These are phyloP conservation scores for Agrilus mali DNA, from an alignment of 2,888 invertebrate species.

Conservation along the genomic window DNA sequence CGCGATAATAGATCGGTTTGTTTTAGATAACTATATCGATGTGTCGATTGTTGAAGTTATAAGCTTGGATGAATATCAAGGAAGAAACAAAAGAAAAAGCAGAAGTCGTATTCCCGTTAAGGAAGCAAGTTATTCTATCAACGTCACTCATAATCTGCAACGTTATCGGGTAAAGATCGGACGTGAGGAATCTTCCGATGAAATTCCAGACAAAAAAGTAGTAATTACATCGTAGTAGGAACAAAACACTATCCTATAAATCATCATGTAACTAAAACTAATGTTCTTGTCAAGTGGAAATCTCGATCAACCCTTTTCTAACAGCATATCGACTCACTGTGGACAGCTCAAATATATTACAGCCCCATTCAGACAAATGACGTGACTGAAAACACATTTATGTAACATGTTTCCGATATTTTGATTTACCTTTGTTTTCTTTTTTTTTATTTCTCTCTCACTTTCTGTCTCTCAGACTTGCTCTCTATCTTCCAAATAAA, in stretches of 20 bases:
- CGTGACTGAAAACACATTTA: conserved; percentile 20
- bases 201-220: too few relatives aligned
- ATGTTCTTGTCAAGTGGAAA: conserved; percentile 22
- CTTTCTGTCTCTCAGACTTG: neutral
- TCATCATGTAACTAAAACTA: conserved; percentile 15
- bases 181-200: neutral
- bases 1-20: too few relatives aligned
- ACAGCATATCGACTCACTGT: conserved; percentile 15
- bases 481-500: too few relatives aligned
- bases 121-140: too few relatives aligned
- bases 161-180: neutral
- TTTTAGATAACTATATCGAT: too few relatives aligned
- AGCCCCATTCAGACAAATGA: conserved; percentile 23
- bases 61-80: too few relatives aligned
- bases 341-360: conserved; percentile 24
- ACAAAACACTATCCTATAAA: conserved; percentile 6
- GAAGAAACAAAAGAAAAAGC: too few relatives aligned
- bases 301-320: conserved; percentile 22
- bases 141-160: too few relatives aligned
- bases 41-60: too few relatives aligned
- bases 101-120: too few relatives aligned
- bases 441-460: neutral
- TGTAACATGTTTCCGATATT: conserved; percentile 7
- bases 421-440: neutral
- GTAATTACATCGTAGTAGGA: too few relatives aligned